Percentiles rank a stretch among this genome's conserved stretches.
phyloP scores from a whole-genome alignment of 2,888 invertebrate genomes.

The Hesperia comma region DNA sequence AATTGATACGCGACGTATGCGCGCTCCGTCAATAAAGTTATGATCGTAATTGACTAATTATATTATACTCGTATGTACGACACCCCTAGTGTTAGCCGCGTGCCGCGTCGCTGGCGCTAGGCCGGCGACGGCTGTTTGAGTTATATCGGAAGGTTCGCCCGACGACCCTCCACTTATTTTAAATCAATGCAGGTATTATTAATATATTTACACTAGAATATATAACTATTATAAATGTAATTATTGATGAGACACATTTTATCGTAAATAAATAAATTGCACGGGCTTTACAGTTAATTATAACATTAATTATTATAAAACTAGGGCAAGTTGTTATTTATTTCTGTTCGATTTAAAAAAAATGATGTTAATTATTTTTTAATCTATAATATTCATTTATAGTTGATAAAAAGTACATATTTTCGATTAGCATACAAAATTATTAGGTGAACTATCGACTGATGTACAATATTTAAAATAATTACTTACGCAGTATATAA shows the following conservation, averaged over 20 bases:
- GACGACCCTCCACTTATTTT: slow-evolving; percentile 77
- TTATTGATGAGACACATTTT: slow-evolving; percentile 74
- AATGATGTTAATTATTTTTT: slow-evolving; percentile 82
- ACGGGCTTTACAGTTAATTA: slow-evolving; percentile 83
- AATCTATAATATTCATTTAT: slow-evolving; percentile 73
- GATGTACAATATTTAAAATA: slow-evolving; percentile 83
- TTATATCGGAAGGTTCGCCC: slow-evolving; percentile 61
- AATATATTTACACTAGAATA: slow-evolving; percentile 82
- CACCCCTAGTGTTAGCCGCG: slow-evolving; percentile 74
- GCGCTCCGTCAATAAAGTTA: slow-evolving; percentile 72
- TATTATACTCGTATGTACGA: slow-evolving; percentile 74
- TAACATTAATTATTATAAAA: slow-evolving; percentile 82
- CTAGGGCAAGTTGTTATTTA: slow-evolving; percentile 86
- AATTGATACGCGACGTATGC: slow-evolving; percentile 56
- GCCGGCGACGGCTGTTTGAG: slow-evolving; percentile 73
- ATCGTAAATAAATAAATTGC: slow-evolving; percentile 80
- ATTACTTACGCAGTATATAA: slow-evolving; percentile 82
- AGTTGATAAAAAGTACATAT: slow-evolving; percentile 81
- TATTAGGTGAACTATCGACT: slow-evolving; percentile 82
- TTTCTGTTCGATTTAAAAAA: slow-evolving; percentile 83
- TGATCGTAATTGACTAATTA: slow-evolving; percentile 85
- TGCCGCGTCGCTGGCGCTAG: slow-evolving; percentile 52
- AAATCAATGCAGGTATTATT: slow-evolving; percentile 83
- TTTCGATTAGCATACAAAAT: slow-evolving; percentile 82
- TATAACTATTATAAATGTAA: slow-evolving; percentile 75